These are phyloP conservation scores for Cryptocephalus primarius DNA, from an alignment of 2,888 invertebrate genomes.

Conservation along the genomic window DNA sequence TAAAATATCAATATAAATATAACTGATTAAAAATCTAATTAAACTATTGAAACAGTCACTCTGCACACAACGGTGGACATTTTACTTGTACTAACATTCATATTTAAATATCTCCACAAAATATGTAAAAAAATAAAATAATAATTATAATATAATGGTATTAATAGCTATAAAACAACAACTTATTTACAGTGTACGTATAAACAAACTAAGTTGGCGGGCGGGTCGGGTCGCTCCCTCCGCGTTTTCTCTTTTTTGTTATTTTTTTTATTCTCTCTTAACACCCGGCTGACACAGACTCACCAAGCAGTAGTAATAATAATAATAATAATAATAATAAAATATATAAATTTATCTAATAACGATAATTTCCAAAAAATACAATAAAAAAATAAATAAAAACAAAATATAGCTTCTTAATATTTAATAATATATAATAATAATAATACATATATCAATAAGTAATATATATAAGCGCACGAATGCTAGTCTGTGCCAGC, in stretches of 20 bases:
- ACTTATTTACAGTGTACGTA: conserved; percentile 38
- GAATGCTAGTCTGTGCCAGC: conserved; percentile 21
- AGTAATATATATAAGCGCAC: conserved; percentile 27
- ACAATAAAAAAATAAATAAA: conserved; percentile 39
- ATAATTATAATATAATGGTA: conserved; percentile 37
- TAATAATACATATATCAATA: conserved; percentile 29
- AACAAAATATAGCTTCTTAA: conserved; percentile 34
- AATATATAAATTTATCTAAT: conserved; percentile 37
- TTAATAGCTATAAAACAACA: conserved; percentile 41
- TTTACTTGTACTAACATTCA: conserved; percentile 40
- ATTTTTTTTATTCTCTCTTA: background rate
- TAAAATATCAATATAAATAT: conserved; percentile 39
- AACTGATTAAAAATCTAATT: conserved; percentile 36
- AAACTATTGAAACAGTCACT: conserved; percentile 38
- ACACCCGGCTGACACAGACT: conserved; percentile 22
- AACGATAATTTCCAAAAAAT: conserved; percentile 35
- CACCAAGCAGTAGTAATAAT: conserved; percentile 15
- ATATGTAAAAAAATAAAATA: conserved; percentile 44
- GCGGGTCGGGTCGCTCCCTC: conserved; percentile 12
- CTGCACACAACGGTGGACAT: conserved; percentile 36
- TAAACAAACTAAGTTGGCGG: conserved; percentile 34
- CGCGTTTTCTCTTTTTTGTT: conserved; percentile 2
- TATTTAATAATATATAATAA: conserved; percentile 30
- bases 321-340: conserved; percentile 29
- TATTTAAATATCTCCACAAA: conserved; percentile 41